Evolutionary conservation across 2,113 vertebrate species (phyloP).

Genomic region (Sorex araneus): DNA sequence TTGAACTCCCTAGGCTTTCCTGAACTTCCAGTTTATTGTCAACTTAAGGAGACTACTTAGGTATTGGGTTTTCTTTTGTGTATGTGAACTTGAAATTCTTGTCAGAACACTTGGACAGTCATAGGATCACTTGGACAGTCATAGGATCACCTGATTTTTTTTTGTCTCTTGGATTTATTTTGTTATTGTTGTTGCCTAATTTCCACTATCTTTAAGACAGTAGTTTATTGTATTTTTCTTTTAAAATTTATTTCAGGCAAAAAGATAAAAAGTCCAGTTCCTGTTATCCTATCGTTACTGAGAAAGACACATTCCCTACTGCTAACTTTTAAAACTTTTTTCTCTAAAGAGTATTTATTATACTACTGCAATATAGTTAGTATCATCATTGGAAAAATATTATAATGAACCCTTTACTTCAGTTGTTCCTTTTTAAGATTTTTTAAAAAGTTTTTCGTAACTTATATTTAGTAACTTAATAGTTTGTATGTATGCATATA

Average conservation of each 20-base stretch:
- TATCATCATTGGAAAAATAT: background rate
- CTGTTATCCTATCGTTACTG: background rate
- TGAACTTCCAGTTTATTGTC: background rate
- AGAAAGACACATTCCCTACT: background rate
- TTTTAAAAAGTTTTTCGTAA: background rate
- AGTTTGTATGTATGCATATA: background rate
- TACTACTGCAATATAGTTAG: background rate
- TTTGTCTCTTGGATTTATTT: background rate
- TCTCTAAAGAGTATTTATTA: background rate
- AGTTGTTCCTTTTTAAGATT: constrained; percentile 27
- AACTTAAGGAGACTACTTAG: background rate
- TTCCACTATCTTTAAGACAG: constrained; percentile 28
- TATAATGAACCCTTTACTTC: constrained; percentile 1
- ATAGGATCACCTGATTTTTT: background rate
- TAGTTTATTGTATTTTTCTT: background rate
- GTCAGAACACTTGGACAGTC: no score
- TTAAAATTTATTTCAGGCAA: background rate
- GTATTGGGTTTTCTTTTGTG: background rate
- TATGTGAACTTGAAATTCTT: background rate
- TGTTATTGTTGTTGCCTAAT: background rate
- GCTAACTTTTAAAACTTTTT: background rate
- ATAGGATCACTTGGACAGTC: no score
- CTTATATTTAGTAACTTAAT: background rate
- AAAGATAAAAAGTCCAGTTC: background rate
- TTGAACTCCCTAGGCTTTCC: no score